Evolutionary conservation across 2,888 invertebrate genomes (phyloP).

Genomic region (Spisula subtruncata): DNA sequence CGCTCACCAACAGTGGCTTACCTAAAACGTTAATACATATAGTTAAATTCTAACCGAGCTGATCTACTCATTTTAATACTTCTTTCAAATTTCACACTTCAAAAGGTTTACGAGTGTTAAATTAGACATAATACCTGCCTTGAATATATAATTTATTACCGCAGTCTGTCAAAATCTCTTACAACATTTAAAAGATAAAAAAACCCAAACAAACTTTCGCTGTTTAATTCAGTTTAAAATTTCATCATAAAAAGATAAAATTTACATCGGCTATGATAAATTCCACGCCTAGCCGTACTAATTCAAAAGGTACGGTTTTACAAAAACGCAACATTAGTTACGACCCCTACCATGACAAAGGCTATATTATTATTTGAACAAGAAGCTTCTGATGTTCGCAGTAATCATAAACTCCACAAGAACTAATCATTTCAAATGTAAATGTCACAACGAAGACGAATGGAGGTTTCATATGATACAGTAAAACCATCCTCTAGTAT

Average conservation of each 20-base stretch:
- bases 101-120: conserved; percentile 61
- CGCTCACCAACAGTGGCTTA: conserved; percentile 16
- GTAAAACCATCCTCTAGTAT: not conserved
- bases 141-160: conserved; percentile 60
- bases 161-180: conserved; percentile 48
- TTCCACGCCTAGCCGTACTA: conserved; percentile 26
- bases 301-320: conserved; percentile 24
- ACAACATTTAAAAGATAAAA: conserved; percentile 30
- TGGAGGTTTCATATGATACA: not conserved
- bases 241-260: conserved; percentile 52
- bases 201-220: conserved; percentile 48
- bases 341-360: not conserved
- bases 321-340: conserved; percentile 21
- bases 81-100: conserved; percentile 58
- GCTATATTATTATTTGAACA: conserved; percentile 18
- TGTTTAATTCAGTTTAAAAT: conserved; percentile 53
- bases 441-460: conserved; percentile 13
- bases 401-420: conserved; percentile 18
- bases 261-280: conserved; percentile 28
- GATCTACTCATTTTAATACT: conserved; percentile 47
- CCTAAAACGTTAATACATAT: conserved; percentile 39
- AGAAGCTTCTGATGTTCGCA: not conserved
- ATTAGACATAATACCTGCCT: conserved; percentile 47
- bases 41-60: conserved; percentile 44
- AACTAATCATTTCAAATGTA: conserved; percentile 21